Evolutionary conservation across 2,888 invertebrate genomes (phyloP), one percentile per base, ranked within the genome.

Genomic region (Norana najaformis): DNA sequence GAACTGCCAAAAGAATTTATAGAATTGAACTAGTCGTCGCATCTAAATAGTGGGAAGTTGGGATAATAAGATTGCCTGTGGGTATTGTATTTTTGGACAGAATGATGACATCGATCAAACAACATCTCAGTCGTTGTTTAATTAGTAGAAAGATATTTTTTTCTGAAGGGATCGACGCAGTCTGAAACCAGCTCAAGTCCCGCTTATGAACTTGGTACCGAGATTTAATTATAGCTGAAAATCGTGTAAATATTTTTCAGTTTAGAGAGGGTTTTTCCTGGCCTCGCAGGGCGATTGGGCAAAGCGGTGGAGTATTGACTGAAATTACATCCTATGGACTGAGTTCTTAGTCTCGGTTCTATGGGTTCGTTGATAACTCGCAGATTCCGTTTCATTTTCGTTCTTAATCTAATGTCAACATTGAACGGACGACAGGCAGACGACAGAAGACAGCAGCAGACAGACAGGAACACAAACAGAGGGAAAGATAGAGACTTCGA

Each of bases 201-300:
- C 69, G 69, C 47, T 47, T 47, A 47, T 23, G 23, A 69, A 69
- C 30, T n/a, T n/a, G 69, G 16, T 69, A 69, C 69, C 11, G 30
- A n/a, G 69, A 69, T 69, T 69, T 69, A 69, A 69, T 69, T 69
- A 69, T 69, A n/a, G n/a, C n/a, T 8, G 69, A 69, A 69, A 69
- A n/a, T 69, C n/a, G 69, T n/a, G 69, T 69, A 69, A 69, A 69
- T n/a, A 69, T 69, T 69, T 69, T n/a, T 69, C 69, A n/a, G n/a
- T 69, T 69, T 69, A 69, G 69, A 69, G 69, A 69, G 69, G 69
- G n/a, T 69, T 69, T 69, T 69, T 69, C 69, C 30, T n/a, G n/a
- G 69, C 69, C 11, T 69, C 69, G 69, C n/a, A n/a, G 4, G 69
- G 69, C n/a, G 30, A 69, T n/a, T 69, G 30, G 69, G 30, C 69